A percentile compares a stretch with the other conserved stretches of the same genome.
Conservation (phyloP, 2,113 vertebrate genomes). For the Percopsis transmontana region DNA sequence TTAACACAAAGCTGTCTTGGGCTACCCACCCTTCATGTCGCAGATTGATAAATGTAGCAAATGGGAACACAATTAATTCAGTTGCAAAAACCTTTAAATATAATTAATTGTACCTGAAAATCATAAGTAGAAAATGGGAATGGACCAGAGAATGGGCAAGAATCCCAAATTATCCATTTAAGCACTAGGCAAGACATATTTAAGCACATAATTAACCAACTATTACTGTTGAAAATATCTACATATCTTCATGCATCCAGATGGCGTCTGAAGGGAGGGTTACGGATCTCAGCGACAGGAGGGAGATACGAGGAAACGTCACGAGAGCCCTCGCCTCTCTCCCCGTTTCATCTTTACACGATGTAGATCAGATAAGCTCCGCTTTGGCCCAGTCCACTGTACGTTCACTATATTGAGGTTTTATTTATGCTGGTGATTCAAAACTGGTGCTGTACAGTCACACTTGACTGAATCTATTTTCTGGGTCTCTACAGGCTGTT, state of each 20-base stretch:
- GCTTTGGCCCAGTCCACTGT: conserved; percentile 74
- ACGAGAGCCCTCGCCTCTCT: conserved; percentile 71
- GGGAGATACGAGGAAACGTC: conserved; percentile 68
- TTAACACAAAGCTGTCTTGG: background rate
- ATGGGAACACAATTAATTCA: too few species aligned
- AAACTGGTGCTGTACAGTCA: background rate
- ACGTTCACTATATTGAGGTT: conserved; percentile 17
- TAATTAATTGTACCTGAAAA: too few species aligned
- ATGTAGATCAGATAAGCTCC: conserved; percentile 77
- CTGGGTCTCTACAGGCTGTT: conserved; percentile 65
- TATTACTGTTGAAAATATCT: background rate
- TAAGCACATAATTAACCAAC: background rate
- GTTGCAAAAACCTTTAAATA: too few species aligned
- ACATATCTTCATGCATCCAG: conserved; percentile 46
- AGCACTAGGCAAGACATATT: background rate
- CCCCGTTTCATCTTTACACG: conserved; percentile 67
- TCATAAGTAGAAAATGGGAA: too few species aligned
- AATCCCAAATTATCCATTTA: too few species aligned
- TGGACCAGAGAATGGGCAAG: too few species aligned
- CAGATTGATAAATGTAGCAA: too few species aligned
- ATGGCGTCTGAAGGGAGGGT: conserved; percentile 31
- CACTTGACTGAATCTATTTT: too few species aligned
- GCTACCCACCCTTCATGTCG: too few species aligned
- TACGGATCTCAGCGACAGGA: conserved; percentile 54
- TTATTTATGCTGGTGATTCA: background rate